These are phyloP conservation scores for Nasonovia ribisnigri DNA, from an alignment of 2,888 invertebrate species.

Conservation along the genomic window DNA sequence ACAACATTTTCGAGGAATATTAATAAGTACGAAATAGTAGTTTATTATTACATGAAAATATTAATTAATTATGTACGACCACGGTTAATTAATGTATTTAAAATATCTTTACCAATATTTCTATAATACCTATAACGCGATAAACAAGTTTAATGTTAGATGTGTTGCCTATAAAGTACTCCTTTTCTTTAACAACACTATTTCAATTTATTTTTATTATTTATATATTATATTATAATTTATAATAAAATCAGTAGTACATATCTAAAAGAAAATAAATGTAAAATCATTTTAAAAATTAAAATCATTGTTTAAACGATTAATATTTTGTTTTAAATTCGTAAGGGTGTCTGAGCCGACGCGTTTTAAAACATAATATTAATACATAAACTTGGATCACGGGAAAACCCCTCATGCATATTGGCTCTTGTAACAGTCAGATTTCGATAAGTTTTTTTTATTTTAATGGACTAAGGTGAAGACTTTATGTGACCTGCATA, in stretches of 20 bases:
- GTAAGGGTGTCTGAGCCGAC: neutral
- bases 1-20: neutral
- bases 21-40: neutral
- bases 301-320: neutral
- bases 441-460: neutral
- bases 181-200: neutral
- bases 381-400: neutral
- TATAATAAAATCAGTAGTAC: neutral
- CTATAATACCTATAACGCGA: neutral
- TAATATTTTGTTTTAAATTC: neutral
- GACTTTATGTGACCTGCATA: neutral
- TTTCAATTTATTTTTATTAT: neutral
- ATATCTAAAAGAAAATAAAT: neutral
- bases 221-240: too few species aligned
- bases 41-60: neutral
- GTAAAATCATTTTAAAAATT: neutral
- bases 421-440: neutral
- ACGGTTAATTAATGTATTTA: neutral
- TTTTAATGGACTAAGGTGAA: too few species aligned
- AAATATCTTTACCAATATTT: neutral
- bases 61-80: neutral
- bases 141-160: neutral
- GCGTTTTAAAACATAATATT: too few species aligned
- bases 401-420: neutral
- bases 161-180: conserved; percentile 28